These are phyloP conservation scores for Pipistrellus kuhlii DNA, from an alignment of 2,797 vertebrate genomes.

Conservation along the genomic window DNA sequence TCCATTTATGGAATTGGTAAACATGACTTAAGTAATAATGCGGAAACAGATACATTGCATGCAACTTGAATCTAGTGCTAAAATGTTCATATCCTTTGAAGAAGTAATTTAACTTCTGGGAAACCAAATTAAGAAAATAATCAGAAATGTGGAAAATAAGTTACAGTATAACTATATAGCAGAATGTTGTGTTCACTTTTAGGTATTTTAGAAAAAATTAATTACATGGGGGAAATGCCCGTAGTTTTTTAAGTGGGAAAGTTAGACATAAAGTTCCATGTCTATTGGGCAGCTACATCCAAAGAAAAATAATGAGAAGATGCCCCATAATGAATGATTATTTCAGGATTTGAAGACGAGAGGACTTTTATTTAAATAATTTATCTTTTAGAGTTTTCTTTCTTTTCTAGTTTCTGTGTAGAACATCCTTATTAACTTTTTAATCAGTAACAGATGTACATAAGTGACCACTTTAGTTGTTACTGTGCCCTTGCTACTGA, in stretches of 20 bases:
- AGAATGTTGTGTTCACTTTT: not conserved
- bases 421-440: not conserved
- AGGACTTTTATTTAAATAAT: not conserved
- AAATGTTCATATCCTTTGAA: not conserved
- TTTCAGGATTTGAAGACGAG: not conserved
- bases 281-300: not conserved
- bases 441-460: not conserved
- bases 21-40: not conserved
- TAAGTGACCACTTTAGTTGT: not conserved
- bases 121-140: not conserved
- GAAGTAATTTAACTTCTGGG: not conserved
- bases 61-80: not conserved
- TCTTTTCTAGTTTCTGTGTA: not conserved
- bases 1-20: not conserved
- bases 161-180: not conserved
- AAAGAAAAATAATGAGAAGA: slow-evolving; percentile 22
- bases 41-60: not conserved
- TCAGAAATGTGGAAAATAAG: not conserved
- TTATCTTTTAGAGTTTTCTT: not conserved
- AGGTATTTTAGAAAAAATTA: not conserved
- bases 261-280: not conserved
- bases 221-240: not conserved
- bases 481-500: not conserved
- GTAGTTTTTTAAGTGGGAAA: not conserved
- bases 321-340: not conserved